Evolutionary conservation across 2,113 vertebrate species (phyloP).

Genomic region (Dryoscopus gambensis): DNA sequence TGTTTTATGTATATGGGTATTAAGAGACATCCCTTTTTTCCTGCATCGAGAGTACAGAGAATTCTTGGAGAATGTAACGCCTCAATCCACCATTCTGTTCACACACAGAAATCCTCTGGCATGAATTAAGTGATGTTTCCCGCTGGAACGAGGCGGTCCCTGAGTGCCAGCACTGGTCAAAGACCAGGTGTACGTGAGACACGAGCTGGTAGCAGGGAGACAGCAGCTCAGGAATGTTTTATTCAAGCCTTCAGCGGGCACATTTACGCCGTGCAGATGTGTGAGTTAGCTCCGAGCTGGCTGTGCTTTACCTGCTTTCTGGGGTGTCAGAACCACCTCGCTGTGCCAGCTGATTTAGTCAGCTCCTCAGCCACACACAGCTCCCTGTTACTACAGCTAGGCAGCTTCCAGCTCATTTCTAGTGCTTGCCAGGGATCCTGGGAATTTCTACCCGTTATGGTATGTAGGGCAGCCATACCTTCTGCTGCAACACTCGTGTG

Average conservation of each 20-base stretch:
- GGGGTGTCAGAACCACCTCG: neutral
- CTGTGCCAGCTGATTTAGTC: neutral
- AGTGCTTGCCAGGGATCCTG: neutral
- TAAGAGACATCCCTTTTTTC: neutral
- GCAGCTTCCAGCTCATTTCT: neutral
- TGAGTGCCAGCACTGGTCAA: neutral
- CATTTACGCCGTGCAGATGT: rapidly evolving
- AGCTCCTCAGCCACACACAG: neutral
- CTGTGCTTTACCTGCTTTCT: neutral
- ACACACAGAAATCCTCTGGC: neutral
- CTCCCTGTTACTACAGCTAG: neutral
- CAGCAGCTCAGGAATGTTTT: neutral
- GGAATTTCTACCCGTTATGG: neutral
- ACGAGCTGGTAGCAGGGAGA: neutral
- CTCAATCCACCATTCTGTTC: neutral
- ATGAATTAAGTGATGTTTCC: neutral
- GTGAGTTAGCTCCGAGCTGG: neutral
- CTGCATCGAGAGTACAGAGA: neutral
- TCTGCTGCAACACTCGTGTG: neutral
- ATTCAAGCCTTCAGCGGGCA: neutral
- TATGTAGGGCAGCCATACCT: neutral
- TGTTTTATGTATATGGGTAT: neutral
- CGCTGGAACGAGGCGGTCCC: neutral
- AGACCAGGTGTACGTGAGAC: neutral
- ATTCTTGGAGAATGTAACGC: neutral